A percentile compares a stretch with the other conserved stretches of the same genome.
These are phyloP conservation scores for Cetoscarus ocellatus DNA, from an alignment of 2,797 vertebrate species.

Conservation along the genomic window DNA sequence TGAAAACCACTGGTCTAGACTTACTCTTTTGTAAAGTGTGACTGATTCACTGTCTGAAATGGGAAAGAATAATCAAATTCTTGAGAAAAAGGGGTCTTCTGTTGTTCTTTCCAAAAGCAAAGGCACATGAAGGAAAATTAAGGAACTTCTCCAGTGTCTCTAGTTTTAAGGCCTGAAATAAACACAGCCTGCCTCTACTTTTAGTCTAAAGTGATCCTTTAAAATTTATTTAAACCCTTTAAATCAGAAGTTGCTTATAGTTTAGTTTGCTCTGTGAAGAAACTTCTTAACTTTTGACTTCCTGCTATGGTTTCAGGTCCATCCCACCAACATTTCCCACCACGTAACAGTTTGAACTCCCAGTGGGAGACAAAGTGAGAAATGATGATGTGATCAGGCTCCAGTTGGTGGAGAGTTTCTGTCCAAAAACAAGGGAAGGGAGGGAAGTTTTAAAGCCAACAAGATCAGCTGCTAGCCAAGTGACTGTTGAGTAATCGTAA, in stretches of 20 bases:
- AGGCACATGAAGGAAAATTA: no score
- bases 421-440: slow-evolving; percentile 23
- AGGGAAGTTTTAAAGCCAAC: slow-evolving; percentile 16
- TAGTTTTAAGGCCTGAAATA: no score
- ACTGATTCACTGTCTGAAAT: no score
- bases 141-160: no score
- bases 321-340: slow-evolving; percentile 4
- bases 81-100: no score
- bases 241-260: background rate
- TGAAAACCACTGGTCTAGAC: no score
- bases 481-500: slow-evolving; percentile 1
- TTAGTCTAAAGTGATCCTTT: background rate
- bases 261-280: background rate
- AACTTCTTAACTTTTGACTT: background rate
- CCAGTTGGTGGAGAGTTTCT: slow-evolving; percentile 28
- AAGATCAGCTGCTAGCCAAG: background rate
- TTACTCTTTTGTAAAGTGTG: no score
- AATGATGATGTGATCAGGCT: slow-evolving; percentile 32
- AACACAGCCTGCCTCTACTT: no score
- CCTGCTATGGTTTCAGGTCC: background rate
- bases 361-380: slow-evolving; percentile 25
- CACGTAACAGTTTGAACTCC: slow-evolving; percentile 2
- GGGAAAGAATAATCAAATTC: no score
- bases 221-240: no score
- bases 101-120: no score